These are phyloP conservation scores for Hemichromis elongatus DNA, from an alignment of 2,113 vertebrate genomes.

Conservation along the genomic window DNA sequence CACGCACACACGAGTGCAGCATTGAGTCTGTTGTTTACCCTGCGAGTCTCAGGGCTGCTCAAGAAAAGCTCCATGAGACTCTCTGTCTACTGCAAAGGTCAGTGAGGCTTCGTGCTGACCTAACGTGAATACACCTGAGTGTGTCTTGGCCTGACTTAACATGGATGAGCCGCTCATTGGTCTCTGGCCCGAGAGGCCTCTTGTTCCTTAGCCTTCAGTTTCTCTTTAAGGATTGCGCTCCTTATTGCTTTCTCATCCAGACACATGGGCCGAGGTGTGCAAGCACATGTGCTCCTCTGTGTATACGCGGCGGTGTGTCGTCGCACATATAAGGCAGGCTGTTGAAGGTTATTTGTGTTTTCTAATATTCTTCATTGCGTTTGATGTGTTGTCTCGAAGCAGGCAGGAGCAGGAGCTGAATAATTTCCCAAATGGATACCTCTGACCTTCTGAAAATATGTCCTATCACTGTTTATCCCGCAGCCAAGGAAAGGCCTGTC, in stretches of 20 bases:
- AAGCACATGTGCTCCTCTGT: not conserved
- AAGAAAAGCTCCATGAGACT: slow-evolving; percentile 45
- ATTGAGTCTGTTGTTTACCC: slow-evolving; percentile 44
- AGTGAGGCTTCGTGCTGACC: slow-evolving; percentile 44
- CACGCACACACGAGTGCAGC: slow-evolving; percentile 1
- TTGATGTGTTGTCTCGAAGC: slow-evolving; percentile 52
- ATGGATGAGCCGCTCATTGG: slow-evolving; percentile 44
- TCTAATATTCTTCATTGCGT: slow-evolving; percentile 55
- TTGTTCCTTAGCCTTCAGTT: slow-evolving; percentile 38
- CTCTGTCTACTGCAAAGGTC: slow-evolving; percentile 61
- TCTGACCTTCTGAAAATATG: slow-evolving; percentile 68
- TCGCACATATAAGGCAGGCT: slow-evolving; percentile 1
- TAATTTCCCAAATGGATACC: slow-evolving; percentile 70
- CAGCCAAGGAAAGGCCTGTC: slow-evolving; percentile 28
- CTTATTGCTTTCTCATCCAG: slow-evolving; percentile 22
- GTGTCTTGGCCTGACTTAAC: slow-evolving; percentile 49
- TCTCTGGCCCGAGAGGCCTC: slow-evolving; percentile 37
- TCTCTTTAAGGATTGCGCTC: not conserved
- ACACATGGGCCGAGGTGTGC: not conserved
- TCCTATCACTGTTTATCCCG: slow-evolving; percentile 33
- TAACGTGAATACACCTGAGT: slow-evolving; percentile 56
- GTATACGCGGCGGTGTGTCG: slow-evolving; percentile 7
- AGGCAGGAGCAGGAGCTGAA: slow-evolving; percentile 53
- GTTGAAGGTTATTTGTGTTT: slow-evolving; percentile 56
- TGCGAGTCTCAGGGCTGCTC: slow-evolving; percentile 21